phyloP scores from a whole-genome alignment of 2,113 vertebrate species.

The Merops nubicus region DNA sequence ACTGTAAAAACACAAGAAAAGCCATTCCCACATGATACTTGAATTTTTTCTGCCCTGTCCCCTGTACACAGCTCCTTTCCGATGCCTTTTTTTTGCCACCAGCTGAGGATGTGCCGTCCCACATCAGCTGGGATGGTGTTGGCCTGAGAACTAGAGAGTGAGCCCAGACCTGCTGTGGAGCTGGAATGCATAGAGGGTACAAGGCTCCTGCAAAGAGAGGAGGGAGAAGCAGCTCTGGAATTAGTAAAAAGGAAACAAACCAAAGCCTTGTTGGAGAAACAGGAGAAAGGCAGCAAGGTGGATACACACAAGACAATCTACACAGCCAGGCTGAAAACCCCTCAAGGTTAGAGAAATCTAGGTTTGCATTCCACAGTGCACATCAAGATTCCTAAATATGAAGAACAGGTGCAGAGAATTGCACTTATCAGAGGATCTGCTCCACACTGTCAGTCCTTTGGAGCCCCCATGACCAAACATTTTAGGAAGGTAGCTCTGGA shows the following conservation, averaged over 20 bases:
- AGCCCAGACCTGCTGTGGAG: not conserved
- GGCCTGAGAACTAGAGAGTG: not conserved
- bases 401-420: not conserved
- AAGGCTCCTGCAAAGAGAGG: not conserved
- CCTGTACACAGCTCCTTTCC: not conserved
- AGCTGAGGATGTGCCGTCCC: not conserved
- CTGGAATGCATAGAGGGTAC: fast-evolving
- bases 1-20: not conserved
- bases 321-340: not conserved
- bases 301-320: not conserved
- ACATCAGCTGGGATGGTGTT: not conserved
- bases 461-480: not conserved
- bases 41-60: not conserved
- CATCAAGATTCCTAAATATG: not conserved
- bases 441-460: not conserved
- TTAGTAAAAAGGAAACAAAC: not conserved
- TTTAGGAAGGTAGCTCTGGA: not conserved
- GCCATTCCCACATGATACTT: not conserved
- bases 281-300: not conserved
- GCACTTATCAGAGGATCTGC: not conserved
- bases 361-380: not conserved
- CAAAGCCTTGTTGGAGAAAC: not conserved
- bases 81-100: not conserved
- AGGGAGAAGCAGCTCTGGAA: not conserved
- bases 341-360: not conserved